phyloP scores from a whole-genome alignment of 2,797 vertebrate species.

The Sebastes steindachneri region DNA sequence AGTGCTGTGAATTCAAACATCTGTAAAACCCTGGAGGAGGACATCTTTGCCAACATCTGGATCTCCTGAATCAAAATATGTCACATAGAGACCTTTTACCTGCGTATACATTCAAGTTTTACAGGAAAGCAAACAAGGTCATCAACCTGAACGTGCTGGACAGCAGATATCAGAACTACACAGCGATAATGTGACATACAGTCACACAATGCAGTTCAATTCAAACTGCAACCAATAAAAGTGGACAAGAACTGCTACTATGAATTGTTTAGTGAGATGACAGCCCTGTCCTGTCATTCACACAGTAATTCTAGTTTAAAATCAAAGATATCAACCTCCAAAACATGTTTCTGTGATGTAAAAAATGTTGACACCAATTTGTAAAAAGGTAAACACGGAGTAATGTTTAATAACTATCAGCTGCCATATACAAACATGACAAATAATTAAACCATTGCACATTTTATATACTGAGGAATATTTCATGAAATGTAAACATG shows the following conservation, averaged over 20 bases:
- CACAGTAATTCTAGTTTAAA: not conserved
- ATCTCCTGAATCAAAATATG: not conserved
- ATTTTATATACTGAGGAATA: not conserved
- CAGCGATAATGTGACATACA: not conserved
- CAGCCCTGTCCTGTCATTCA: not conserved
- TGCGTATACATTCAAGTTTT: not conserved
- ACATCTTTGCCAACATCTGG: not conserved
- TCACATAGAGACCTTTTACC: not conserved
- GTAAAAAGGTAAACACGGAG: not conserved
- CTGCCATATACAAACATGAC: slow-evolving; percentile 34
- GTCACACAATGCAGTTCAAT: not conserved
- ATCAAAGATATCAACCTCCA: not conserved
- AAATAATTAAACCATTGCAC: slow-evolving; percentile 2
- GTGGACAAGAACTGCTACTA: too few species aligned
- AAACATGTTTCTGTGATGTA: not conserved
- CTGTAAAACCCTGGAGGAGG: not conserved
- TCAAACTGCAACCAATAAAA: not conserved
- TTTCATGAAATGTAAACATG: slow-evolving; percentile 5
- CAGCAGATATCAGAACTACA: not conserved
- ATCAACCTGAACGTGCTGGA: not conserved
- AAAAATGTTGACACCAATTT: not conserved
- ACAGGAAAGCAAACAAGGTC: not conserved
- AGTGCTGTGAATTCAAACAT: not conserved
- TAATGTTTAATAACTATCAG: slow-evolving; percentile 21
- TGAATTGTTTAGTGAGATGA: not conserved